Conservation (phyloP, 1,140 invertebrate species). For the Polyergus mexicanus region DNA sequence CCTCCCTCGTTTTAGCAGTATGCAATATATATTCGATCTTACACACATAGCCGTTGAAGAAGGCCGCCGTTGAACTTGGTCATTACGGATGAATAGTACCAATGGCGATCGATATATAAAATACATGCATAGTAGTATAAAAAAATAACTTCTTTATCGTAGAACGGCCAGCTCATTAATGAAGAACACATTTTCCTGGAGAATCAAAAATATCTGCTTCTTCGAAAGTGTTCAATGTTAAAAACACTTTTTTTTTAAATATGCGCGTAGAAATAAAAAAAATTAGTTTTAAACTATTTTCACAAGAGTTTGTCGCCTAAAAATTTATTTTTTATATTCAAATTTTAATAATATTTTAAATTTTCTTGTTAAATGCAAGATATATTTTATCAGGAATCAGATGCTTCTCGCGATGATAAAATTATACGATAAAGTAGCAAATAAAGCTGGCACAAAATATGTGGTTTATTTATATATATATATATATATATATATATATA, state of each 20-base stretch:
- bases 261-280: neutral
- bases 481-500: no score
- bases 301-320: neutral
- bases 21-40: constrained; percentile 46
- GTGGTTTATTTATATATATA: no score
- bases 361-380: neutral
- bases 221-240: neutral
- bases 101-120: constrained; percentile 62
- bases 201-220: constrained; percentile 12
- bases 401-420: no score
- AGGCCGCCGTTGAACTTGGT: constrained; percentile 71
- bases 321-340: constrained; percentile 1
- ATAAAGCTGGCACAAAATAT: no score
- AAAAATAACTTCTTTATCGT: constrained; percentile 46
- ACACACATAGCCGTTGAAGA: constrained; percentile 17
- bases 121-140: constrained; percentile 53
- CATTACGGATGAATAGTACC: constrained; percentile 67
- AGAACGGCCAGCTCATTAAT: constrained; percentile 43
- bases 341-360: neutral
- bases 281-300: neutral
- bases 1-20: constrained; percentile 30
- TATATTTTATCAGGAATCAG: neutral
- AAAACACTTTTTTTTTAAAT: neutral
- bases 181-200: constrained; percentile 7
- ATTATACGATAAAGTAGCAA: no score